phyloP scores from a whole-genome alignment of 2,797 vertebrate genomes.

The Rhodeus uyekii region DNA sequence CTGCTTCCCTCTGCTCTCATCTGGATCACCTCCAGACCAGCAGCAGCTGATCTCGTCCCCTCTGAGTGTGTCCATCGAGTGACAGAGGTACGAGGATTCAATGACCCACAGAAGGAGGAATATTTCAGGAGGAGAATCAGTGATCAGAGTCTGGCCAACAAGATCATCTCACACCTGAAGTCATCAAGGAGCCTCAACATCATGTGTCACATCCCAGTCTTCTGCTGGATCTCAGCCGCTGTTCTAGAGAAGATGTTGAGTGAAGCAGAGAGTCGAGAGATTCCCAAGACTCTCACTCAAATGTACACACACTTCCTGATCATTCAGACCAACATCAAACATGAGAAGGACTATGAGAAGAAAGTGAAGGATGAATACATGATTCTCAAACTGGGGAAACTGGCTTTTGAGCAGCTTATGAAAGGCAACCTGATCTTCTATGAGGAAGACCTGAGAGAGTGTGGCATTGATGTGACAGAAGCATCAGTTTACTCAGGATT shows the following conservation, averaged over 20 bases:
- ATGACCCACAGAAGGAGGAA: slow-evolving; percentile 25
- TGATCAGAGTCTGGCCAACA: background rate
- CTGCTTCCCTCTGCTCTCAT: slow-evolving; percentile 27
- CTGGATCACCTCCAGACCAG: slow-evolving; percentile 28
- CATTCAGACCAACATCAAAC: slow-evolving; percentile 18
- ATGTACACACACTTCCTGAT: slow-evolving; percentile 35
- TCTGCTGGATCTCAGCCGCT: slow-evolving; percentile 40
- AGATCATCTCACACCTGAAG: slow-evolving; percentile 16
- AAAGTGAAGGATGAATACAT: background rate
- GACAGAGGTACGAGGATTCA: slow-evolving; percentile 31
- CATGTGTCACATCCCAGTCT: slow-evolving; percentile 39
- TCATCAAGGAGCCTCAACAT: slow-evolving; percentile 22
- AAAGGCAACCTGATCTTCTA: slow-evolving; percentile 1
- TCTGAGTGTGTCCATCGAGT: slow-evolving; percentile 16
- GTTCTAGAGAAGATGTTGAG: slow-evolving; percentile 2
- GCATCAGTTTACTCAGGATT: too few species aligned
- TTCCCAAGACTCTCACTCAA: slow-evolving; percentile 27
- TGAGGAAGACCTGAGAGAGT: too few species aligned
- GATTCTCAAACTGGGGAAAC: background rate
- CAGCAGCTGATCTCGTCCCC: slow-evolving; percentile 15
- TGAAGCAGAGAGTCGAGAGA: background rate
- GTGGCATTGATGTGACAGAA: too few species aligned
- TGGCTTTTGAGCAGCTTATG: background rate
- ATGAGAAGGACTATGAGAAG: background rate
- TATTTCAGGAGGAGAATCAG: slow-evolving; percentile 14